These are phyloP conservation scores for Synergus gifuensis DNA, from an alignment of 2,888 invertebrate genomes.

Conservation along the genomic window DNA sequence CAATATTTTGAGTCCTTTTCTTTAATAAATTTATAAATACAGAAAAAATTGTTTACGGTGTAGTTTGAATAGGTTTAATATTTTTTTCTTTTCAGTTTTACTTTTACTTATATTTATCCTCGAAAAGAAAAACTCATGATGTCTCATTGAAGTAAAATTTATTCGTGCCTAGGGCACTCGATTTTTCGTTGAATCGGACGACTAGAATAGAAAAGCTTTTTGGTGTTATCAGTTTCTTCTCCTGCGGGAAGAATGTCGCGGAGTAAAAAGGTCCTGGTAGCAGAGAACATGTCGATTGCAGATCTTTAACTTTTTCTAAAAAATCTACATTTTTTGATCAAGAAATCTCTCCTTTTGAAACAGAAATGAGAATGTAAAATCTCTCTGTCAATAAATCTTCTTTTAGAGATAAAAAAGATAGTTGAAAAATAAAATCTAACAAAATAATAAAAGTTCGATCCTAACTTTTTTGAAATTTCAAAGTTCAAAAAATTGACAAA, in stretches of 20 bases:
- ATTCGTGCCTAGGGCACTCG: neutral
- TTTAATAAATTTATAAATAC: constrained; percentile 3
- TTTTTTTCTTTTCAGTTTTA: neutral
- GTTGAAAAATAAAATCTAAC: too few species aligned
- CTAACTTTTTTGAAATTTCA: too few species aligned
- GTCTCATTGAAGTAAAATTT: constrained; percentile 9
- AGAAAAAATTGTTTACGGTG: neutral
- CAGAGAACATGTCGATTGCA: constrained; percentile 10
- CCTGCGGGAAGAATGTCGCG: neutral
- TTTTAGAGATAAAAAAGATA: neutral
- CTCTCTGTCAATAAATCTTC: neutral
- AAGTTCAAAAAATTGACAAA: too few species aligned
- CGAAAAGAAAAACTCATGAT: constrained; percentile 3
- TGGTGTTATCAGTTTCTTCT: constrained; percentile 67
- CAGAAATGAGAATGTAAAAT: too few species aligned
- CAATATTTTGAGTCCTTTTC: neutral
- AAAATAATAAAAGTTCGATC: too few species aligned
- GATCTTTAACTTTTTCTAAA: constrained; percentile 32
- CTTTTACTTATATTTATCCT: neutral
- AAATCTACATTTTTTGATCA: neutral
- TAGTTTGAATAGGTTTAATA: neutral
- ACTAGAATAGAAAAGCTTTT: constrained; percentile 60
- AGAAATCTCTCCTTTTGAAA: neutral
- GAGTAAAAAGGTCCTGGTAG: constrained; percentile 9
- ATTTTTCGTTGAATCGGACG: constrained; percentile 19